Percentiles rank a stretch among this genome's conserved stretches.
phyloP scores from a whole-genome alignment of 2,888 invertebrate species.

The Drosophila neoperkinsi region DNA sequence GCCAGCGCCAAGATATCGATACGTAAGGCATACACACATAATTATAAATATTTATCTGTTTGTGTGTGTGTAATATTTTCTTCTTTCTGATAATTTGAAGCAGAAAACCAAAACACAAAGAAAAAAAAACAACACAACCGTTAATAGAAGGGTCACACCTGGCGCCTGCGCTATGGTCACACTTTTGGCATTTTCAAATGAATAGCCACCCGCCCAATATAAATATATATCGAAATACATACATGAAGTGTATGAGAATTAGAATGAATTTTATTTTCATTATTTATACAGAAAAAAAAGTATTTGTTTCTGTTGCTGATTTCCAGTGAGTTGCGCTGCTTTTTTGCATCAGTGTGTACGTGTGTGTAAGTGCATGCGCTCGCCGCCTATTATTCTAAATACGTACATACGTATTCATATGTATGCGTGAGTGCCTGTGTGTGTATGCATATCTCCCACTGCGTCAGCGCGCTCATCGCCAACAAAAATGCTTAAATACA shows the following conservation, averaged over 20 bases:
- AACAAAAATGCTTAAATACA: conserved; percentile 24
- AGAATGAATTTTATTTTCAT: neutral
- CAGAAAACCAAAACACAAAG: neutral
- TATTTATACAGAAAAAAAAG: conserved; percentile 8
- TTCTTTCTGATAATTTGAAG: neutral
- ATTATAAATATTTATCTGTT: neutral
- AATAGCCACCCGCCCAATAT: neutral
- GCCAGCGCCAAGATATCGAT: conserved; percentile 30
- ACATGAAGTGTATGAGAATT: neutral
- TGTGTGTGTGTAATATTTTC: neutral
- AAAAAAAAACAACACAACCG: neutral
- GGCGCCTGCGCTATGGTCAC: conserved; percentile 57
- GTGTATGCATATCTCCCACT: conserved; percentile 62
- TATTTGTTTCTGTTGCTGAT: conserved; percentile 18
- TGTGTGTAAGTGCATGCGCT: conserved; percentile 59
- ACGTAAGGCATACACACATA: neutral
- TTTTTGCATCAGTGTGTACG: neutral
- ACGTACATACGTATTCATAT: conserved; percentile 3
- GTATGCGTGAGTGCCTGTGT: conserved; percentile 33
- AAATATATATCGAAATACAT: neutral
- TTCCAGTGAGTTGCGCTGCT: conserved; percentile 28
- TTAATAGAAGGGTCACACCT: conserved; percentile 34
- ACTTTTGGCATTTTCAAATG: conserved; percentile 8
- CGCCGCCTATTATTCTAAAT: conserved; percentile 46
- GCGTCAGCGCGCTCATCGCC: conserved; percentile 67